A percentile compares a stretch with the other conserved stretches of the same genome.
Conservation (phyloP, 2,797 vertebrate species). For the Danionella dracula region DNA sequence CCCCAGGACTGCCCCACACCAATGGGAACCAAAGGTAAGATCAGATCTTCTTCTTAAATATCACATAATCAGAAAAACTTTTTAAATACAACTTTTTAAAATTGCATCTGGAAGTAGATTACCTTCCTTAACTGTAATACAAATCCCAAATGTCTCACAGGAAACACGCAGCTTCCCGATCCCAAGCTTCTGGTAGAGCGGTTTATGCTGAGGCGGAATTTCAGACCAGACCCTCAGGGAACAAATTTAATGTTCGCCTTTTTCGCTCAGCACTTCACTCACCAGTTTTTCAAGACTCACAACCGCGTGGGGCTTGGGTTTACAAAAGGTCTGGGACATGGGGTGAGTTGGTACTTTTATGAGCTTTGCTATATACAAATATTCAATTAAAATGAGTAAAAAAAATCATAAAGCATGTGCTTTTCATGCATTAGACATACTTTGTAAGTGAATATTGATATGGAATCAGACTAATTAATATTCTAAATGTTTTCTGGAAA, state of each 20-base stretch:
- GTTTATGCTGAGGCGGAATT: slow-evolving; percentile 76
- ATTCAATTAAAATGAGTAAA: not conserved
- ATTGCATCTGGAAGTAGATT: not conserved
- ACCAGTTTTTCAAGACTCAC: slow-evolving; percentile 92
- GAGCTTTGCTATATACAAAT: not conserved
- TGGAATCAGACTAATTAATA: no score
- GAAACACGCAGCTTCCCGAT: slow-evolving; percentile 80
- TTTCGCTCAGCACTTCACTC: slow-evolving; percentile 96
- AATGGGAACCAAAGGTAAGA: slow-evolving; percentile 86
- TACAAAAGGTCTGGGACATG: slow-evolving; percentile 85
- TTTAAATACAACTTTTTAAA: no score
- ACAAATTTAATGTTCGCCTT: slow-evolving; percentile 93
- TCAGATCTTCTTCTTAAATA: no score
- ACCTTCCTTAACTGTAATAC: not conserved
- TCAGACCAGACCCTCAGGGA: slow-evolving; percentile 81
- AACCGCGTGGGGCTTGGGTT: slow-evolving; percentile 76
- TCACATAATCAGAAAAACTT: not conserved
- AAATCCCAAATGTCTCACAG: slow-evolving; percentile 56
- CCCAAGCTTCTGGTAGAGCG: slow-evolving; percentile 65
- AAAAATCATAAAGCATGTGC: not conserved
- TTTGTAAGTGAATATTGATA: no score
- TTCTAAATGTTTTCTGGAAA: no score
- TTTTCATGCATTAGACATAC: no score
- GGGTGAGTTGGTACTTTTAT: slow-evolving; percentile 69
- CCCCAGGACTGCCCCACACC: slow-evolving; percentile 82